A percentile compares a stretch with the other conserved stretches of the same genome.
phyloP scores from a whole-genome alignment of 2,797 vertebrate species.

The Potorous gilbertii region DNA sequence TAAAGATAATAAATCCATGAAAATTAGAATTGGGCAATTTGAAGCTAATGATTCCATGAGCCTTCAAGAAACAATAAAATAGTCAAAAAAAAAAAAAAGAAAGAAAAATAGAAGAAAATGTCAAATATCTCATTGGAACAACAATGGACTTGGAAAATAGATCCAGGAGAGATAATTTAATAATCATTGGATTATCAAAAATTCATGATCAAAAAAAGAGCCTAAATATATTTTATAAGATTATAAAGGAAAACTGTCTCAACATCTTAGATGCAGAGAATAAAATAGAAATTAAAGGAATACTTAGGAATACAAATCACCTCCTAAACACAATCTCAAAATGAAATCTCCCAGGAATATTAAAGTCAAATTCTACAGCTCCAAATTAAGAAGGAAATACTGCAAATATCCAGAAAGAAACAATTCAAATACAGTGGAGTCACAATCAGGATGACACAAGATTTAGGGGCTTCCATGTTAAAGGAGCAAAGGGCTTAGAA shows the following conservation, averaged over 20 bases:
- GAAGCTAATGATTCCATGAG: not conserved
- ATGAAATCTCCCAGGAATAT: not conserved
- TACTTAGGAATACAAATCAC: not conserved
- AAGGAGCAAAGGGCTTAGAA: not conserved
- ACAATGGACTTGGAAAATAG: not conserved
- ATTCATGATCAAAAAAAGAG: not conserved
- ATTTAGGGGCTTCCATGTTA: not conserved
- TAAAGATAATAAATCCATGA: not conserved
- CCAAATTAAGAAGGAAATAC: not conserved
- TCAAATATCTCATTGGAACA: not conserved
- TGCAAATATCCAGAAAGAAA: not conserved
- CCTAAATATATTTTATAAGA: not conserved
- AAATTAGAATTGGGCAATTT: not conserved
- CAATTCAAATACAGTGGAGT: not conserved
- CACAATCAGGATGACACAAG: not conserved
- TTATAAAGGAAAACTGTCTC: not conserved
- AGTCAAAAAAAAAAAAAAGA: not conserved
- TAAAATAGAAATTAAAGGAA: not conserved
- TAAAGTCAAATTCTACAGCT: not conserved
- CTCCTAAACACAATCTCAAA: not conserved
- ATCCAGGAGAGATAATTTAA: not conserved
- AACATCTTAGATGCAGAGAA: not conserved
- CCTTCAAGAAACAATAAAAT: not conserved
- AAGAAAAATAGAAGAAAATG: not conserved
- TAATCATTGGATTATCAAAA: not conserved